phyloP scores from a whole-genome alignment of 2,888 invertebrate genomes.

The Spodoptera littoralis region DNA sequence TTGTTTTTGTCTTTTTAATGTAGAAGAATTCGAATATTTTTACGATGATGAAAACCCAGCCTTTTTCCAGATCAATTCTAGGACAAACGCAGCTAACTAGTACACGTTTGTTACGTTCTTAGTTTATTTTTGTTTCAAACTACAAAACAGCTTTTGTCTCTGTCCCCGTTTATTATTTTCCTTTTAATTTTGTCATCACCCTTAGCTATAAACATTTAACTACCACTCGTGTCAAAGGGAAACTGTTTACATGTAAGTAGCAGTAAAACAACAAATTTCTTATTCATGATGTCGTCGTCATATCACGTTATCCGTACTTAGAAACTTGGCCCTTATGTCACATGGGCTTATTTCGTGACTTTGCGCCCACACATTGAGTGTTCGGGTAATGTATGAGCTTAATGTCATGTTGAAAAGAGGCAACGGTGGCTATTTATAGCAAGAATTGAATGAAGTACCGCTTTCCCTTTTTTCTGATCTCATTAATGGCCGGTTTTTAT shows the following conservation, averaged over 20 bases:
- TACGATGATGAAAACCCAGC: too few species aligned
- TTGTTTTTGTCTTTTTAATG: constrained; percentile 41
- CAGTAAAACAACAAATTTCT: constrained; percentile 57
- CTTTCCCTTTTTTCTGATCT: constrained; percentile 9
- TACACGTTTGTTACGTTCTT: too few species aligned
- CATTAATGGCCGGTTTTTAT: too few species aligned
- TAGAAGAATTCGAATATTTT: too few species aligned
- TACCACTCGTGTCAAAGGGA: background rate
- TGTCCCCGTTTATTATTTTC: background rate
- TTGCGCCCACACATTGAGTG: background rate
- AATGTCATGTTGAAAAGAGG: constrained; percentile 1
- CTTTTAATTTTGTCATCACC: background rate
- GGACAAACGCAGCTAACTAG: background rate
- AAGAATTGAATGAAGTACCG: constrained; percentile 3
- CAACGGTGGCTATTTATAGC: background rate
- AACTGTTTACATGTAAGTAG: constrained; percentile 24
- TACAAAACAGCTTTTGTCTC: too few species aligned
- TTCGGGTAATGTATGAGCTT: constrained; percentile 12
- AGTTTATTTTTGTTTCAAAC: too few species aligned
- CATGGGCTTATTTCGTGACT: constrained; percentile 26
- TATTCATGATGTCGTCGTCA: constrained; percentile 45
- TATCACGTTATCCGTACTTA: constrained; percentile 53
- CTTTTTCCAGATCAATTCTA: background rate
- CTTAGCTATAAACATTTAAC: constrained; percentile 14
- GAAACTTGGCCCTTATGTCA: constrained; percentile 30